phyloP scores from a whole-genome alignment of 1,140 invertebrate genomes.

The Littorina saxatilis region DNA sequence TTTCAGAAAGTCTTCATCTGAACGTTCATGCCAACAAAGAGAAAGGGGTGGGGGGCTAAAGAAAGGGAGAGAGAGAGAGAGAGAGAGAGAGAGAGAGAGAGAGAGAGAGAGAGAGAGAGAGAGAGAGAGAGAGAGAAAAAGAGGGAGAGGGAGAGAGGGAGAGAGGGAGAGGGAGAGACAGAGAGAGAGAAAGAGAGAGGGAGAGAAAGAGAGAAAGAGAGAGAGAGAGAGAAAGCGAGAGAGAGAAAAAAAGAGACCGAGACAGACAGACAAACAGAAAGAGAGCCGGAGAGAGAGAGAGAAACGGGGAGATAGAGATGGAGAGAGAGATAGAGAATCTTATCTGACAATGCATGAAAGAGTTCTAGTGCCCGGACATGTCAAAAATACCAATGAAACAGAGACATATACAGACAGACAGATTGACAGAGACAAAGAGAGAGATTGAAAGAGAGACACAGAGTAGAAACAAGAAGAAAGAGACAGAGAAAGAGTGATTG shows the following conservation, averaged over 20 bases:
- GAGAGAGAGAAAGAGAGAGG: constrained; percentile 12
- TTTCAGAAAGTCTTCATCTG: too few species aligned
- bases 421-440: too few species aligned
- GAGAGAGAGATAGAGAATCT: constrained; percentile 2
- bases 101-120: constrained; percentile 31
- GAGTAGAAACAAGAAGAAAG: too few species aligned
- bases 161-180: constrained; percentile 5
- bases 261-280: not conserved
- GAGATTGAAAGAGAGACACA: too few species aligned
- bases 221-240: not conserved
- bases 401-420: too few species aligned
- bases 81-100: not conserved
- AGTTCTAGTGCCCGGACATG: too few species aligned
- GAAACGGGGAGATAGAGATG: not conserved
- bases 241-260: not conserved
- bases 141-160: not conserved
- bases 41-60: not conserved
- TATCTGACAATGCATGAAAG: too few species aligned
- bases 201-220: not conserved
- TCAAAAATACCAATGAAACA: too few species aligned
- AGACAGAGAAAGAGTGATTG: too few species aligned
- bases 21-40: not conserved
- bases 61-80: not conserved
- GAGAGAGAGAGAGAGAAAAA: not conserved
- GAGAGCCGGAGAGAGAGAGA: not conserved